These are phyloP conservation scores for Trissoscelio sp. DNA, from an alignment of 2,888 invertebrate genomes.

Conservation along the genomic window DNA sequence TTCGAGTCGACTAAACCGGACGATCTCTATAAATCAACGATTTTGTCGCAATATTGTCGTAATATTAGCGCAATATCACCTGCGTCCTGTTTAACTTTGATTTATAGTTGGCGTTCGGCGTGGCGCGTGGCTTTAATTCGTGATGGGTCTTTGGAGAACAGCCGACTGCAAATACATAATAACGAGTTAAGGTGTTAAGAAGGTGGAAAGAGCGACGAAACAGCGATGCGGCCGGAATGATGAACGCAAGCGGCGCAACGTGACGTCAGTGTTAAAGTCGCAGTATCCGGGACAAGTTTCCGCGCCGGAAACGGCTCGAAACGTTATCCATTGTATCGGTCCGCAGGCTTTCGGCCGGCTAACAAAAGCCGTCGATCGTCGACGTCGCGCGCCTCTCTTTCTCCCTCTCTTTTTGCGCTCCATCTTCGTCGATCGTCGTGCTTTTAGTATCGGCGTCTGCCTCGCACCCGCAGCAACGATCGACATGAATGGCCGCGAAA, in stretches of 20 bases:
- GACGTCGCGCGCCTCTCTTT: slow-evolving; percentile 75
- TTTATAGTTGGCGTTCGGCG: slow-evolving; percentile 21
- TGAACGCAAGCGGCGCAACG: slow-evolving; percentile 52
- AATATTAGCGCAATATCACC: slow-evolving; percentile 54
- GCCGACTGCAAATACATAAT: slow-evolving; percentile 36
- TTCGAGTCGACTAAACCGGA: too few relatives aligned
- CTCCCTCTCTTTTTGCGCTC: slow-evolving; percentile 30
- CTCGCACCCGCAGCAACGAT: slow-evolving; percentile 70
- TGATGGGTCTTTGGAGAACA: slow-evolving; percentile 20
- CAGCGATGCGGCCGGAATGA: slow-evolving; percentile 50
- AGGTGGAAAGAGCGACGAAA: slow-evolving; percentile 47
- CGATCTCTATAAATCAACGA: slow-evolving; percentile 46
- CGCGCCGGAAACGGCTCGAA: slow-evolving; percentile 79
- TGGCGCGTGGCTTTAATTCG: slow-evolving; percentile 32
- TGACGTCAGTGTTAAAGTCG: slow-evolving; percentile 78
- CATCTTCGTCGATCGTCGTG: not conserved
- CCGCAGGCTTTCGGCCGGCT: slow-evolving; percentile 73
- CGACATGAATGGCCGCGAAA: slow-evolving; percentile 80
- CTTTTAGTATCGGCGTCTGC: slow-evolving; percentile 9
- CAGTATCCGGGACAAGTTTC: slow-evolving; percentile 79
- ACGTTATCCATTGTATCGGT: slow-evolving; percentile 78
- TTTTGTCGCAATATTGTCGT: slow-evolving; percentile 51
- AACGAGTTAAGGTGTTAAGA: slow-evolving; percentile 49
- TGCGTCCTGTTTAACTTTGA: slow-evolving; percentile 51
- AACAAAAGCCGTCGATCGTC: slow-evolving; percentile 80